phyloP scores from a whole-genome alignment of 2,888 invertebrate species.

The Drosophila fungiperda region DNA sequence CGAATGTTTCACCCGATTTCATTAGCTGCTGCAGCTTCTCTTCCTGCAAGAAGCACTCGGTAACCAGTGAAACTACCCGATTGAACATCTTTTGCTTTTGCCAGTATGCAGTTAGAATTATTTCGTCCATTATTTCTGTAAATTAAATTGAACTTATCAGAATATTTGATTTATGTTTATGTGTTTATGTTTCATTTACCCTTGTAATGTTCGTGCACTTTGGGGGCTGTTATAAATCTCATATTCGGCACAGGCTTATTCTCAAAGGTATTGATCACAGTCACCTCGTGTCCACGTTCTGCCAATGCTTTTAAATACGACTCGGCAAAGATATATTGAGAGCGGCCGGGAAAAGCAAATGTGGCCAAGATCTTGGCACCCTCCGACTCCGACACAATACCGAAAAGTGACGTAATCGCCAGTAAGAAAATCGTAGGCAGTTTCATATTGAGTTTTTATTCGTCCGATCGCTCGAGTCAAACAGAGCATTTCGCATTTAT shows the following conservation, averaged over 20 bases:
- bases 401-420: conserved; percentile 9
- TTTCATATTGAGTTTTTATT: conserved; percentile 39
- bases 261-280: conserved; percentile 72
- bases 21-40: conserved; percentile 58
- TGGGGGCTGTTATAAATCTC: conserved; percentile 51
- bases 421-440: background rate
- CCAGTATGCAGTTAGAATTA: conserved; percentile 1
- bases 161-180: too few species aligned
- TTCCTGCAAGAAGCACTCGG: conserved; percentile 35
- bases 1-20: conserved; percentile 80
- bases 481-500: conserved; percentile 2
- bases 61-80: background rate
- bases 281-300: conserved; percentile 83
- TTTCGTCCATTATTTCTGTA: conserved; percentile 33
- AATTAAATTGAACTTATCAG: background rate
- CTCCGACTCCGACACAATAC: conserved; percentile 23
- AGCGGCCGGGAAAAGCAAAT: conserved; percentile 63
- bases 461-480: background rate
- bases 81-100: conserved; percentile 15
- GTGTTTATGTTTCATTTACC: conserved; percentile 10
- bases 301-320: conserved; percentile 46
- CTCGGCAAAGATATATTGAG: conserved; percentile 31
- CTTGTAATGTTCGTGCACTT: conserved; percentile 30
- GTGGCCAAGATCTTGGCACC: conserved; percentile 66
- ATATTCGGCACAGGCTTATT: conserved; percentile 55